Percentiles rank a stretch among this genome's conserved stretches.
Conservation (phyloP, 2,113 vertebrate genomes). For the Coryphaenoides rupestris region DNA sequence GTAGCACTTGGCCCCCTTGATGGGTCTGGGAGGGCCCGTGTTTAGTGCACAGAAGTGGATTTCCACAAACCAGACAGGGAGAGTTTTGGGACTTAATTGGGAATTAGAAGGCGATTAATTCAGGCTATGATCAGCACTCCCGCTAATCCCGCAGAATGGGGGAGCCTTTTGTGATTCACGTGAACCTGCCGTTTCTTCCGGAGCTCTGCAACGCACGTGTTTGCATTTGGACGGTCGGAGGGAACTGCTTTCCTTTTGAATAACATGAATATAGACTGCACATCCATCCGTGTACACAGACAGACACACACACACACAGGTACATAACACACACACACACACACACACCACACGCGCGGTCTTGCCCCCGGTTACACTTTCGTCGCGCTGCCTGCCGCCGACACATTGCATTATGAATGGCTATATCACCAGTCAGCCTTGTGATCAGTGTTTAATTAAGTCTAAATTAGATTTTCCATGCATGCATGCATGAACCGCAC, state of each 20-base stretch:
- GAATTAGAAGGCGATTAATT: conserved; percentile 40
- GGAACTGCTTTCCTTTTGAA: not conserved
- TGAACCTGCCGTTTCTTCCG: not conserved
- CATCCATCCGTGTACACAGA: too few species aligned
- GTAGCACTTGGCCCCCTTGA: too few species aligned
- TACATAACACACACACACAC: not conserved
- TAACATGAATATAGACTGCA: too few species aligned
- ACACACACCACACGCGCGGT: not conserved
- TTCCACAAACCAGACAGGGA: conserved; percentile 16
- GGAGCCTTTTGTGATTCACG: conserved; percentile 25
- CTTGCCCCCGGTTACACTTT: not conserved
- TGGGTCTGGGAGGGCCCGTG: not conserved
- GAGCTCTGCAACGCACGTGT: not conserved
- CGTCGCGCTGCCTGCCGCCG: not conserved
- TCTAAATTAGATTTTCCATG: not conserved
- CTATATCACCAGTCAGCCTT: not conserved
- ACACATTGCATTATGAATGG: conserved; percentile 1
- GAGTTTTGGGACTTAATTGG: conserved; percentile 33
- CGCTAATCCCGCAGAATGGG: conserved; percentile 37
- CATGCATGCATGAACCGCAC: not conserved
- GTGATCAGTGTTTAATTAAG: conserved; percentile 3
- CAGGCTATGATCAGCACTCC: conserved; percentile 35
- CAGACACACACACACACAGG: too few species aligned
- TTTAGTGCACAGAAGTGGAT: not conserved
- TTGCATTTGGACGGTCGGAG: conserved; percentile 11